A percentile compares a stretch with the other conserved stretches of the same genome.
These are phyloP conservation scores for Trogon melanurus DNA, from an alignment of 2,113 vertebrate species.

Conservation along the genomic window DNA sequence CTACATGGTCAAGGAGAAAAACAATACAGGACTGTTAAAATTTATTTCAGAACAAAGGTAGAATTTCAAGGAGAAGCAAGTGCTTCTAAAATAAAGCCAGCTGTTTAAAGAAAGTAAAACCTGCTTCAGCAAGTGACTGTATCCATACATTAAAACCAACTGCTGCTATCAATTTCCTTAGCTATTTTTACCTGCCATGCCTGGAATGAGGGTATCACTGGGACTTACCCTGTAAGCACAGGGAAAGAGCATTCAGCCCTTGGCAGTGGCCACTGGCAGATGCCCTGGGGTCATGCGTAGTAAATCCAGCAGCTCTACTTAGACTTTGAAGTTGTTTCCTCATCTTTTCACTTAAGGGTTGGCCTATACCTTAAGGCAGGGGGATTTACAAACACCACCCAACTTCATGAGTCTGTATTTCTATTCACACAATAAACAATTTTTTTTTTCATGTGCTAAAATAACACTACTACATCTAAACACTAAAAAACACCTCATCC, in stretches of 20 bases:
- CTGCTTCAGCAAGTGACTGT: background rate
- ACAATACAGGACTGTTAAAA: background rate
- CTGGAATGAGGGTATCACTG: background rate
- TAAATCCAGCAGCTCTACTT: background rate
- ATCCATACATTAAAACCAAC: background rate
- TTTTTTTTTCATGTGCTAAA: background rate
- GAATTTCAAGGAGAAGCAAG: background rate
- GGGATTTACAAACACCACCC: background rate
- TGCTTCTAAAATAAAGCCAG: background rate
- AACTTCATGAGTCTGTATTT: background rate
- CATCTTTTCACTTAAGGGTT: background rate
- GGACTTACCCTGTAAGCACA: background rate
- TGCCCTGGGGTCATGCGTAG: background rate
- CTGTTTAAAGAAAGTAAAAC: background rate
- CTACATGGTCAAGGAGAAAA: slow-evolving; percentile 48
- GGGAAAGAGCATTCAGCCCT: background rate
- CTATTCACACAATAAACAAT: background rate
- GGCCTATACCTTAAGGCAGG: background rate
- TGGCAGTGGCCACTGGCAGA: background rate
- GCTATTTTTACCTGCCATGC: background rate
- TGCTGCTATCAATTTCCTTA: background rate
- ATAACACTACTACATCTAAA: background rate
- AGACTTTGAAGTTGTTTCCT: background rate
- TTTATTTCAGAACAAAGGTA: background rate
- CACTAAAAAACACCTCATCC: background rate